Evolutionary conservation across 2,113 vertebrate genomes (phyloP).

Genomic region (Dicaeum eximium): DNA sequence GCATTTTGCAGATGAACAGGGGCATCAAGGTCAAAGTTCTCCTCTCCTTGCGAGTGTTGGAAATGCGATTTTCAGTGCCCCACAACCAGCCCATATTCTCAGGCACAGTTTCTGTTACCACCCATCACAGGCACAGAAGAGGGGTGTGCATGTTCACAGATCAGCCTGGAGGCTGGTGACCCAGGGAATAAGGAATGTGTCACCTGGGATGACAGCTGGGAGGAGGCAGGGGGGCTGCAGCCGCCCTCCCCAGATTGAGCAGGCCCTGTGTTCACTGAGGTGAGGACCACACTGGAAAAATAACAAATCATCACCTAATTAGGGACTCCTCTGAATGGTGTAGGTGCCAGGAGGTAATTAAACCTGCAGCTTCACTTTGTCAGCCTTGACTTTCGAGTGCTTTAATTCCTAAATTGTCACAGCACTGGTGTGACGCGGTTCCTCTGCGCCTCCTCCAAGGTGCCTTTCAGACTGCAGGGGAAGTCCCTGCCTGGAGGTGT

Average conservation of each 20-base stretch:
- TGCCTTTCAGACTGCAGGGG: background rate
- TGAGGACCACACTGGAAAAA: background rate
- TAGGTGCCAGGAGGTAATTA: background rate
- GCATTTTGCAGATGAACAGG: background rate
- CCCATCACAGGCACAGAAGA: accelerated
- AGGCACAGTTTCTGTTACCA: background rate
- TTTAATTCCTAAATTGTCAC: background rate
- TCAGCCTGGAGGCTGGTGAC: background rate
- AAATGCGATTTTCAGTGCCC: accelerated
- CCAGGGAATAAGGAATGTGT: background rate
- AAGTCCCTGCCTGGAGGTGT: background rate
- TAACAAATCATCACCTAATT: background rate
- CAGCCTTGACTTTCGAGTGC: background rate
- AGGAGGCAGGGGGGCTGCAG: background rate
- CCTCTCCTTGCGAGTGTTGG: accelerated
- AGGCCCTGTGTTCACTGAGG: background rate
- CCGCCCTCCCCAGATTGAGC: accelerated
- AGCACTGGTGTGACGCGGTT: accelerated
- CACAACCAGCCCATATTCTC: background rate
- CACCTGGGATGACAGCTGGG: background rate
- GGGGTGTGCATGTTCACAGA: accelerated
- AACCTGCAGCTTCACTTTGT: background rate
- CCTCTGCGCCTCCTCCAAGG: background rate
- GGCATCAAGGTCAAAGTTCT: background rate
- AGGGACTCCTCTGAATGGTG: background rate